Conservation (phyloP, 2,797 vertebrate species). For the Galago senegalensis region DNA sequence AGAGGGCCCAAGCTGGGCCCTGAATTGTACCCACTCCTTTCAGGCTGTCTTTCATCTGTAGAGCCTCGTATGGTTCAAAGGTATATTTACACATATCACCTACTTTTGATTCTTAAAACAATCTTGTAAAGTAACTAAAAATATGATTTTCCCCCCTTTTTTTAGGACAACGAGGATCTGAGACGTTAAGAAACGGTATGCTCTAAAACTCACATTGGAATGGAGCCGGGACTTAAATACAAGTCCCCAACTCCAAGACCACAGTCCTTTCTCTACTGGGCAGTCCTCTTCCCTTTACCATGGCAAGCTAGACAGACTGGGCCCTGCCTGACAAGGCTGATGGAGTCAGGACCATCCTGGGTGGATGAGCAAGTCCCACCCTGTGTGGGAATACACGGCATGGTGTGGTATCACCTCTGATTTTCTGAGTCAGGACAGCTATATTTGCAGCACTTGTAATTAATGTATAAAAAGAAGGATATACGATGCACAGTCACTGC, state of each 20-base stretch:
- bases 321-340: no score
- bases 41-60: background rate
- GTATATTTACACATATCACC: fast-evolving
- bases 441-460: fast-evolving
- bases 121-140: background rate
- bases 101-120: background rate
- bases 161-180: background rate
- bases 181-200: fast-evolving
- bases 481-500: background rate
- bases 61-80: background rate
- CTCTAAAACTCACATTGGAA: background rate
- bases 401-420: background rate
- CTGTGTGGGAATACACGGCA: fast-evolving
- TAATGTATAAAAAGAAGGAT: background rate
- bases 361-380: fast-evolving
- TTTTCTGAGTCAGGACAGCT: background rate
- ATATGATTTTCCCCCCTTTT: background rate
- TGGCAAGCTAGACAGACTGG: background rate
- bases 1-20: no score
- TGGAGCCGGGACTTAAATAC: background rate
- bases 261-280: fast-evolving
- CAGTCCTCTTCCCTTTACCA: background rate
- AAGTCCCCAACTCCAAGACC: background rate
- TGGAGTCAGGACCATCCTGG: fast-evolving
- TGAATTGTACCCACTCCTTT: no score